Evolutionary conservation across 2,113 vertebrate genomes (phyloP).

Genomic region (Coptodon bakossiorum): DNA sequence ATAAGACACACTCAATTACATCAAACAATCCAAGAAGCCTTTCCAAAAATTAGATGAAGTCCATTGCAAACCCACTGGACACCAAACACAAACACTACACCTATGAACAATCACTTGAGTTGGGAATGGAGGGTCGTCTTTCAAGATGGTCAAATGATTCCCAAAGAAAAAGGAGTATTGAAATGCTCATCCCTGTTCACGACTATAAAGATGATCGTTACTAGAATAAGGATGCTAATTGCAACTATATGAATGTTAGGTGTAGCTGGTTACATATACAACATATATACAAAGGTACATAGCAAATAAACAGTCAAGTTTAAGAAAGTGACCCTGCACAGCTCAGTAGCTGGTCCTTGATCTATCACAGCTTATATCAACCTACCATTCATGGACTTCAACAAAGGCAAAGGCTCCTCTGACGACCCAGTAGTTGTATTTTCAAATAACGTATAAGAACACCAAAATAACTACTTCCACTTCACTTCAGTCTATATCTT

Average conservation of each 20-base stretch:
- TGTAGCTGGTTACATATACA: not conserved
- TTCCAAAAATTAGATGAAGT: not conserved
- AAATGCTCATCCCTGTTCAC: not conserved
- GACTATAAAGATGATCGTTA: not conserved
- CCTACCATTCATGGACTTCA: not conserved
- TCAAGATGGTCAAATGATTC: not conserved
- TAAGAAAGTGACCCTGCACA: not conserved
- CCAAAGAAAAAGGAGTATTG: not conserved
- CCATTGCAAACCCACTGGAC: not conserved
- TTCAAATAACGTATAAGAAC: not conserved
- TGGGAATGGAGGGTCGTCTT: fast-evolving
- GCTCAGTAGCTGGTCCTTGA: not conserved
- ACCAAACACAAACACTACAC: not conserved
- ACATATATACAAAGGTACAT: not conserved
- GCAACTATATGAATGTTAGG: not conserved
- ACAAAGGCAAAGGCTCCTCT: not conserved
- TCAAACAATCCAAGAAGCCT: not conserved
- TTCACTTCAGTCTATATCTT: not conserved
- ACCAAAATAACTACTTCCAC: not conserved
- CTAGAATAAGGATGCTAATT: not conserved
- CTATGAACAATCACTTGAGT: not conserved
- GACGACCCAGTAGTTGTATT: not conserved
- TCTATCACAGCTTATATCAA: not conserved
- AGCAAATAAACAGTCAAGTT: not conserved
- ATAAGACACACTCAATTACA: too few species aligned